Evolutionary conservation across 2,888 invertebrate species (phyloP).

Genomic region (Andrena minutula): DNA sequence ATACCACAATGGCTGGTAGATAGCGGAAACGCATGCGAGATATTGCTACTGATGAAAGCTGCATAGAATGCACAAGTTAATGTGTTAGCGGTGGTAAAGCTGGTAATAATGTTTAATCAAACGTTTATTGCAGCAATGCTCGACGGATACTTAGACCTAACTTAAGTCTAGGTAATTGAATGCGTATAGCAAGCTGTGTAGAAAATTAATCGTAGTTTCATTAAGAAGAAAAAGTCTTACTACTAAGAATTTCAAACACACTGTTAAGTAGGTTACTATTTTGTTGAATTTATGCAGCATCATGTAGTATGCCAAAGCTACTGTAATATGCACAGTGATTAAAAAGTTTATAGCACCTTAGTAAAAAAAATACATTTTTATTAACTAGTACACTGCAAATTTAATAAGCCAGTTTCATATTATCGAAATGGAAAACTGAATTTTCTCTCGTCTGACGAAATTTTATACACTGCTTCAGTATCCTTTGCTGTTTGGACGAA

Average conservation of each 20-base stretch:
- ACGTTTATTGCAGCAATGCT: neutral
- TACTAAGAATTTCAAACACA: too few species aligned
- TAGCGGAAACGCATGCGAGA: slow-evolving; percentile 10
- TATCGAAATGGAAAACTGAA: neutral
- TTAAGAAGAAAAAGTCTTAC: too few species aligned
- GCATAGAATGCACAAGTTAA: slow-evolving; percentile 30
- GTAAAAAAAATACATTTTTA: too few species aligned
- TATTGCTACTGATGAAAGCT: slow-evolving; percentile 40
- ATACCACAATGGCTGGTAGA: slow-evolving; percentile 28
- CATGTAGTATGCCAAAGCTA: too few species aligned
- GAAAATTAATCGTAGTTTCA: too few species aligned
- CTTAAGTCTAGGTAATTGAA: neutral
- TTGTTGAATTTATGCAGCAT: too few species aligned
- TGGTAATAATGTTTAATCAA: slow-evolving; percentile 21
- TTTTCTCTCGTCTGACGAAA: neutral
- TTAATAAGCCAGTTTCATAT: neutral
- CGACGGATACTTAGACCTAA: too few species aligned
- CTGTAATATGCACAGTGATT: too few species aligned
- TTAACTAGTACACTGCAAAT: too few species aligned
- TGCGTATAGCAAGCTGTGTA: neutral
- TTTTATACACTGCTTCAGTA: neutral
- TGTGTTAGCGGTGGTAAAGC: slow-evolving; percentile 3
- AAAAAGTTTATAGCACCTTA: too few species aligned
- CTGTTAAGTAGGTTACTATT: too few species aligned
- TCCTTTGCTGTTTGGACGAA: neutral